Conservation (phyloP, 2,888 invertebrate genomes). For the Nephrotoma appendiculata region DNA sequence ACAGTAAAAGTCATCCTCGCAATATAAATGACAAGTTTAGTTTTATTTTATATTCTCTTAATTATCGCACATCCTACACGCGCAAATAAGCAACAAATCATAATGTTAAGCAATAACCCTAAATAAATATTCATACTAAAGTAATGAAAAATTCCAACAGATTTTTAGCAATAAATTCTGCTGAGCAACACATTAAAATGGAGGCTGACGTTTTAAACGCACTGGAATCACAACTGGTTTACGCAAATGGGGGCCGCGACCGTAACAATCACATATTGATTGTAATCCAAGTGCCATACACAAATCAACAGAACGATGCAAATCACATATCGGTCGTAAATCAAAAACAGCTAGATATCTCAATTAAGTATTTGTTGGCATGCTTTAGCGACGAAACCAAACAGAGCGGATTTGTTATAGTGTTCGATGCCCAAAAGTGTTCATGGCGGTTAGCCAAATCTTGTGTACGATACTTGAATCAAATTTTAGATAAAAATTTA, state of each 20-base stretch:
- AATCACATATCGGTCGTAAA: slow-evolving; percentile 17
- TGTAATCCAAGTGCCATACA: slow-evolving; percentile 43
- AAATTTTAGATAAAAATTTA: slow-evolving; percentile 35
- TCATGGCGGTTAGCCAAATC: slow-evolving; percentile 46
- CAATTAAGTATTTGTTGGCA: slow-evolving; percentile 31
- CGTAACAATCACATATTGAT: slow-evolving; percentile 47
- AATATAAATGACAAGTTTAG: too few species aligned
- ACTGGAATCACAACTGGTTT: slow-evolving; percentile 42
- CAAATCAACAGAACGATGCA: slow-evolving; percentile 35
- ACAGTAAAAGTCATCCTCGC: too few species aligned
- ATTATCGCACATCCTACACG: too few species aligned
- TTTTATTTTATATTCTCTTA: too few species aligned
- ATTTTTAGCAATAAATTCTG: background rate
- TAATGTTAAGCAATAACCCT: too few species aligned
- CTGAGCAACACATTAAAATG: slow-evolving; percentile 22
- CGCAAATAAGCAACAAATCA: too few species aligned
- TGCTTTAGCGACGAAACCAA: slow-evolving; percentile 12
- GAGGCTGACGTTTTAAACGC: slow-evolving; percentile 41
- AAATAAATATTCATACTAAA: too few species aligned
- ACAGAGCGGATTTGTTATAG: slow-evolving; percentile 39
- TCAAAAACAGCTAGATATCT: slow-evolving; percentile 21
- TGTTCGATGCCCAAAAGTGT: slow-evolving; percentile 49
- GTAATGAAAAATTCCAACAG: background rate
- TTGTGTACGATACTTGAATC: slow-evolving; percentile 42
- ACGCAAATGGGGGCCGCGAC: slow-evolving; percentile 51